Base-by-base conservation (phyloP, 2,888 invertebrate genomes). In the Tinea trinotella region DNA sequence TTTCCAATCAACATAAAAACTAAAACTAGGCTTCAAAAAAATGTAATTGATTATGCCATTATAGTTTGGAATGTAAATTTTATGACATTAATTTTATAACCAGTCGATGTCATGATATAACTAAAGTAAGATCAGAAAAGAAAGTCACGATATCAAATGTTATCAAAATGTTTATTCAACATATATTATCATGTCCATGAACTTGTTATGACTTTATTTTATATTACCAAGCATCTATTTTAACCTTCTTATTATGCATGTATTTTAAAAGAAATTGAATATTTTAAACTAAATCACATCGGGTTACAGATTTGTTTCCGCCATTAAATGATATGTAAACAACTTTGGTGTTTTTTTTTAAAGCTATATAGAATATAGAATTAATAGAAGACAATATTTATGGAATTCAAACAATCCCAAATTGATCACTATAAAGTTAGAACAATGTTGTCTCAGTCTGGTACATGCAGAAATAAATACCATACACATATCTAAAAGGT, bases 361-460 rank as follows among this genome's bases (percentile, higher is more conserved):
- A n/a, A n/a, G n/a, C n/a, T n/a, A n/a, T n/a, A n/a, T n/a, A n/a
- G n/a, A n/a, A n/a, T n/a, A 30, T 30, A 30, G 9, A 5, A 30
- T 7, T n/a, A 40, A 40, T 40, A 40, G 7, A 15, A 36, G 36
- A 36, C 4, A 4, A 13, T 40, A 2, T 40, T 7, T 12, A 40
- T 4, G 7, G 13, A 40, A 40, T 40, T 40, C 17, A 40, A 40
- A 17, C 17, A 13, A 17, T 40, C 13, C 71, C 71, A 74, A 77
- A 74, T 76, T 76, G 77, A 79, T 79, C 72, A 74, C 78, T 73
- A 74, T 71, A 71, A 65, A 64, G 73, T 75, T 76, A 77, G 71
- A 76, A 74, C 76, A 76, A 75, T 76, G 74, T 71, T 69, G 75
- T 68, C 70, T 64, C 67, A 68, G 70, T 66, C 66, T 72, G 74